Evolutionary conservation across 2,113 vertebrate species (phyloP), one percentile per base, ranked within the genome.

Genomic region (Labrus mixtus): DNA sequence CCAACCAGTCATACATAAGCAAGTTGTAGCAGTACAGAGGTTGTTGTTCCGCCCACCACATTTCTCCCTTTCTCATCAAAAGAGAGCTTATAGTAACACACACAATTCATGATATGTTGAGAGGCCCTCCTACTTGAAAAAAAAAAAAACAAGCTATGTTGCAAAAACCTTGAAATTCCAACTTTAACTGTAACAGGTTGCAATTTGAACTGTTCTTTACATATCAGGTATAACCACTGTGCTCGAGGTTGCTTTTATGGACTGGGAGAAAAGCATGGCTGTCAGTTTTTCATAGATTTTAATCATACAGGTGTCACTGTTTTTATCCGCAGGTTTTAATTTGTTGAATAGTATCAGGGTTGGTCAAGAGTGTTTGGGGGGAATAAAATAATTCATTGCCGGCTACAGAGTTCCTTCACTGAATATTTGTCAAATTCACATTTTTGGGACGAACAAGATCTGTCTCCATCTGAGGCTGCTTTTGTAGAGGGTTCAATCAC

Each of bases 1-100:
- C 23, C 56, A 16, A 50, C 17, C 48, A 66, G 61, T 67, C 80
- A 63, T 6, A 83, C 56, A 79, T 70, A 85, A 65, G 72, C 71
- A 69, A 79, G 74, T 73, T 78, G 69, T 48, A 70, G 60, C 82
- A 76, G 60, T 29, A n/a, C 59, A 62, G 51, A 69, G 43, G 43
- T 33, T 69, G 41, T 33, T 23, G 36, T 86, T 48, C 77, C 76
- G 63, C 81, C 84, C 87, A 79, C 66, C 37, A 50, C 55, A 63
- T 81, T 75, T 73, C 65, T 81, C 61, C 66, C 19, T 41, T 33
- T 62, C 37, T 51, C 65, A 64, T 74, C 68, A 56, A 33, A n/a
- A 76, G 39, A 10, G 48, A 8, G 48, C 37, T 50, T 45, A 25
- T 50, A 71, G 53, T 6, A 33, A 69, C 50, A 58, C 11, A 10